Conservation (phyloP, 2,888 invertebrate species). For the Acheta domesticus region DNA sequence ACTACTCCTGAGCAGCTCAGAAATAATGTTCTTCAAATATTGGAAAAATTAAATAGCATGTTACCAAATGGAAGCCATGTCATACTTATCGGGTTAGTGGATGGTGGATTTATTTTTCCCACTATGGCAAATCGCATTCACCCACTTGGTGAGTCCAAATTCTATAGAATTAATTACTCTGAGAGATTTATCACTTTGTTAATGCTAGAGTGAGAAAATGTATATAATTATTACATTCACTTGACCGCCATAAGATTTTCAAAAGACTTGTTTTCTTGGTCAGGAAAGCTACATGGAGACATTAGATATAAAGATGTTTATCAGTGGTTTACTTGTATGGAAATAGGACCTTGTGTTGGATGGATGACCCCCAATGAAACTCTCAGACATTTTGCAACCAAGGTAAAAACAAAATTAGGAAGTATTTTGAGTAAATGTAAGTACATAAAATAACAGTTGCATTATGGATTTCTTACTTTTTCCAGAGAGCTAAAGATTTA, state of each 20-base stretch:
- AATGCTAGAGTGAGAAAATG: neutral
- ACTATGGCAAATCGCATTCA: conserved; percentile 48
- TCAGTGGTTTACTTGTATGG: conserved; percentile 51
- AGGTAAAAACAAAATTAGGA: conserved; percentile 39
- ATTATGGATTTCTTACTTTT: conserved; percentile 22
- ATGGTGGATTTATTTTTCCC: conserved; percentile 49
- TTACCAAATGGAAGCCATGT: conserved; percentile 50
- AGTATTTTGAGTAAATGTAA: neutral
- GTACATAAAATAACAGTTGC: neutral
- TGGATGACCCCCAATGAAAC: conserved; percentile 51
- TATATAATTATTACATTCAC: neutral
- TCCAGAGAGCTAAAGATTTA: conserved; percentile 40
- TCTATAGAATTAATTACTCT: neutral
- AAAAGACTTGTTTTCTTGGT: conserved; percentile 26
- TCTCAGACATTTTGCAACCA: conserved; percentile 46
- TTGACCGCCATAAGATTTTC: neutral
- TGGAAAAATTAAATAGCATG: conserved; percentile 44
- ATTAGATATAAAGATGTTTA: conserved; percentile 50
- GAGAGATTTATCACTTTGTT: neutral
- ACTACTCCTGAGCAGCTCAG: conserved; percentile 46
- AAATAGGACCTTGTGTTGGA: conserved; percentile 50
- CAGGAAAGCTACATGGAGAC: conserved; percentile 45
- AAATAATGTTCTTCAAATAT: conserved; percentile 40
- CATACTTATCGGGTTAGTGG: conserved; percentile 48
- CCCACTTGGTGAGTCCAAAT: conserved; percentile 45